Percentiles rank a stretch among this genome's conserved stretches.
Evolutionary conservation across 2,888 invertebrate genomes (phyloP).

Genomic region (Orchesellides sinensis): DNA sequence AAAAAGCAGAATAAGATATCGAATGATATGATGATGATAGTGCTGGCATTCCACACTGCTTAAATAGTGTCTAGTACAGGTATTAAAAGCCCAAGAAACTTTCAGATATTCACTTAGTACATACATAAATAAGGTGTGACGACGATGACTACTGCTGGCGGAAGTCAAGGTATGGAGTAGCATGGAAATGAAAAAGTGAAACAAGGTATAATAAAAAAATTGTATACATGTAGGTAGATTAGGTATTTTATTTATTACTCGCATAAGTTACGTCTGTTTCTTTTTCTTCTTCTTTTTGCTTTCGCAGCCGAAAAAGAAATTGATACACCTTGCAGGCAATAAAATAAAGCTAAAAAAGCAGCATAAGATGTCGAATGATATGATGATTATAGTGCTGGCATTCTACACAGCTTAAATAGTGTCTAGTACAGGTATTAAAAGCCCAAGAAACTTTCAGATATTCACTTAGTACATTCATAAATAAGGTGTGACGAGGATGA

Average conservation of each 20-base stretch:
- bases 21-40: conserved; percentile 32
- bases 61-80: background rate
- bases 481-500: too few relatives aligned
- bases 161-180: too few relatives aligned
- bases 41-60: background rate
- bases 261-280: conserved; percentile 8
- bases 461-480: background rate
- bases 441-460: background rate
- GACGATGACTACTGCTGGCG: too few relatives aligned
- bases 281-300: conserved; percentile 17
- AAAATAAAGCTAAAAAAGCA: conserved; percentile 52
- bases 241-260: conserved; percentile 59
- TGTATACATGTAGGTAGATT: conserved; percentile 50
- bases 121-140: too few relatives aligned
- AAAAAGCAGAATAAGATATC: conserved; percentile 46
- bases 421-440: background rate
- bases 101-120: background rate
- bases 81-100: background rate
- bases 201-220: conserved; percentile 59
- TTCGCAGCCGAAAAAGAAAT: conserved; percentile 32
- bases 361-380: conserved; percentile 40
- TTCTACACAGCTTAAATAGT: background rate
- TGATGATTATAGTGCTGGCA: conserved; percentile 17
- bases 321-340: conserved; percentile 59
- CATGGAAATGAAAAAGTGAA: conserved; percentile 31